These are phyloP conservation scores for Caenorhabditis imperialis DNA, from an alignment of 2,888 invertebrate genomes.

Conservation along the genomic window DNA sequence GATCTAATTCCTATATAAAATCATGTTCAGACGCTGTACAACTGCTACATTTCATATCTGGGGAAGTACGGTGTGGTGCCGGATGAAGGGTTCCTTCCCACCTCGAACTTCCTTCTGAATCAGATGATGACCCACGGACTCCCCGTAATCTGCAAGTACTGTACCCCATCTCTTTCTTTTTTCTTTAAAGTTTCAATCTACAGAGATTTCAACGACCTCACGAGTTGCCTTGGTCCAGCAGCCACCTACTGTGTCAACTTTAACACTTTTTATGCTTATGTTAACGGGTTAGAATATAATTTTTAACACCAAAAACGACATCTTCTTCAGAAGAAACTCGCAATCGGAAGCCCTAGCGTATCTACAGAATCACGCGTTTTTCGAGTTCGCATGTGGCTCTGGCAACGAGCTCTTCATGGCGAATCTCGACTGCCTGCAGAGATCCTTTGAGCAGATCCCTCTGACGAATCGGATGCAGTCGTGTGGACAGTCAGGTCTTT, in stretches of 20 bases:
- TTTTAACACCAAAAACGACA: neutral
- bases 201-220: constrained; percentile 45
- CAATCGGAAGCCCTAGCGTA: constrained; percentile 34
- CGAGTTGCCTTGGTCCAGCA: constrained; percentile 17
- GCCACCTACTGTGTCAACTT: constrained; percentile 33
- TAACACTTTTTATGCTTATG: constrained; percentile 28
- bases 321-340: constrained; percentile 17
- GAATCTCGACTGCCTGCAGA: constrained; percentile 49
- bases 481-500: constrained; percentile 40
- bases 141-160: constrained; percentile 44
- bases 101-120: constrained; percentile 9
- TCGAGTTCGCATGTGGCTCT: constrained; percentile 56
- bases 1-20: neutral
- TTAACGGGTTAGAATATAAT: constrained; percentile 20
- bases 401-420: constrained; percentile 43
- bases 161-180: too few relatives aligned
- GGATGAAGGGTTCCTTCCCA: constrained; percentile 37
- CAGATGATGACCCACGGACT: constrained; percentile 45
- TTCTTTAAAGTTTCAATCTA: too few relatives aligned
- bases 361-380: constrained; percentile 59
- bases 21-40: constrained; percentile 39
- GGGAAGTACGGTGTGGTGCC: constrained; percentile 45
- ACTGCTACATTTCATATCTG: constrained; percentile 45
- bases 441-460: constrained; percentile 33
- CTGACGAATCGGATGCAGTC: constrained; percentile 47